Evolutionary conservation across 2,113 vertebrate genomes (phyloP), one percentile per base, ranked within the genome.

Genomic region (Takifugu bimaculatus): DNA sequence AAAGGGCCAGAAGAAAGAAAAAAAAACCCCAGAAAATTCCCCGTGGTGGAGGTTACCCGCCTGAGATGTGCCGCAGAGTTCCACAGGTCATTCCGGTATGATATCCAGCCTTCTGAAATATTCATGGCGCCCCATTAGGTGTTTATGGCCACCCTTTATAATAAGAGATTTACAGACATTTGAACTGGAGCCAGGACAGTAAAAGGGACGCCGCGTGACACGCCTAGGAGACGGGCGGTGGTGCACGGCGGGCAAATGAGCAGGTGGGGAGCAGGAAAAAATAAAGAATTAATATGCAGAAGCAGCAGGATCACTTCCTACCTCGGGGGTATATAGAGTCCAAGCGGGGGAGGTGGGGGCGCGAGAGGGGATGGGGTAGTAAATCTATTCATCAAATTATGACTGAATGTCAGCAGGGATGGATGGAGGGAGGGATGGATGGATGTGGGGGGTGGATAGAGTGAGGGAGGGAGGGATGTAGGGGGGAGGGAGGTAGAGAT

Each of bases 101-200:
- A 77, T 78, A 75, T 83, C 74, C 69, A 66, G 50, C 56, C 42
- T 60, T 75, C 68, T 88, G 68, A 86, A 87, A 85, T 83, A 87
- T 88, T 85, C 80, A 87, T 85, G 83, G 63, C 64, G 65, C 45
- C 55, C 84, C 81, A 85, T 89, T 83, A 86, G 75, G 45, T 79
- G 77, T 89, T 88, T 85, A 89, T 79, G 85, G 65, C 74, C 70
- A 56, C 69, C 72, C 82, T 87, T 85, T 82, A 80, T 82, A 81
- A 81, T 65, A 72, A 59, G 65, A 80, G 81, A 85, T 85, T 83
- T 84, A 89, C 74, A 3, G 81, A 71, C 77, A 70, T 79, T 74
- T 79, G 79, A 77, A 77, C 65, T 58, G 0, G 29, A 61, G 78
- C 78, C 82, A 82, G 79, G 72, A 78, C 28, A 79, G 63, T 85